Evolutionary conservation across 2,888 invertebrate species (phyloP).

Genomic region (Pediacus dermestoides): DNA sequence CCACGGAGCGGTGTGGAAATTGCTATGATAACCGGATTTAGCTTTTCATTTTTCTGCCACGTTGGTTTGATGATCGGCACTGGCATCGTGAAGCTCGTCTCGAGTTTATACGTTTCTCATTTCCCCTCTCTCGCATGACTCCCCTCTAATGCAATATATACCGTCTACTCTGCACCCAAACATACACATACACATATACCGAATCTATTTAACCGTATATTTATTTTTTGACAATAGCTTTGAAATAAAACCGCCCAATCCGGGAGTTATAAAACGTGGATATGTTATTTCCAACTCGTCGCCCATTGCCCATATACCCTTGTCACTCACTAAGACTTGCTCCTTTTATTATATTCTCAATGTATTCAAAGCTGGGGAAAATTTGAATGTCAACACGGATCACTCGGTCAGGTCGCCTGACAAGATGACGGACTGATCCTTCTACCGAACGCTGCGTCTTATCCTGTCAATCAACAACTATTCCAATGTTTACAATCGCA

Average conservation of each 20-base stretch:
- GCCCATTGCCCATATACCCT: conserved; percentile 33
- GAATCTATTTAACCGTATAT: conserved; percentile 31
- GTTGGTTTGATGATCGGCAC: conserved; percentile 49
- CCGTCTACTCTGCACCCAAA: conserved; percentile 4
- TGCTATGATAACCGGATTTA: conserved; percentile 55
- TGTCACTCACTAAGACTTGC: conserved; percentile 38
- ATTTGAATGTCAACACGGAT: conserved; percentile 53
- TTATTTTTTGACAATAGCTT: conserved; percentile 31
- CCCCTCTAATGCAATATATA: conserved; percentile 9
- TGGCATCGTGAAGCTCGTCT: conserved; percentile 24
- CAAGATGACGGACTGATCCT: conserved; percentile 41
- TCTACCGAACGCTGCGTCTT: conserved; percentile 26
- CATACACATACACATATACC: conserved; percentile 11
- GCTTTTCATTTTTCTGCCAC: conserved; percentile 55
- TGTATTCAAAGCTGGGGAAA: conserved; percentile 47
- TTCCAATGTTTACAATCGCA: too few relatives aligned
- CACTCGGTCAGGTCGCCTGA: conserved; percentile 40
- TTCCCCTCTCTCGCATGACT: conserved; percentile 32
- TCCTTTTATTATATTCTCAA: conserved; percentile 43
- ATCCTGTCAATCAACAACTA: conserved; percentile 33
- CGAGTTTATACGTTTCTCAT: conserved; percentile 46
- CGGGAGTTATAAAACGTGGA: conserved; percentile 33
- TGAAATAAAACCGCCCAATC: conserved; percentile 35
- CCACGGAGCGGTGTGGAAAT: conserved; percentile 45
- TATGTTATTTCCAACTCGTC: conserved; percentile 34